These are phyloP conservation scores for Ommatoiulus sabulosus DNA, from an alignment of 2,888 invertebrate species.

Conservation along the genomic window DNA sequence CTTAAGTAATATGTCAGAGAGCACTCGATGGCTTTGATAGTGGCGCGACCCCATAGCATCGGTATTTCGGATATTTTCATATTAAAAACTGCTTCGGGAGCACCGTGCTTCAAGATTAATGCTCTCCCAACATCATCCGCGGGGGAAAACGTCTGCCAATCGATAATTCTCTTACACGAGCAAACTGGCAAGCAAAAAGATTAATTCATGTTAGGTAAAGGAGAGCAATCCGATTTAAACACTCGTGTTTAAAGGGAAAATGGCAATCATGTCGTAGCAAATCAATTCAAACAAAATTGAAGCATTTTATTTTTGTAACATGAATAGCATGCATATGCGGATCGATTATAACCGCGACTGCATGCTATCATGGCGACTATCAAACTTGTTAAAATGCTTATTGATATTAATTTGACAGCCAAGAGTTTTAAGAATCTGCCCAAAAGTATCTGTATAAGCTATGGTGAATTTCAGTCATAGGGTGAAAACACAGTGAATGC, in stretches of 20 bases:
- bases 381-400: no score
- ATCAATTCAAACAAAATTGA: neutral
- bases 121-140: neutral
- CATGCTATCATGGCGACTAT: no score
- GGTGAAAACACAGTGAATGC: no score
- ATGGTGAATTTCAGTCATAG: no score
- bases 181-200: conserved; percentile 21
- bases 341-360: no score
- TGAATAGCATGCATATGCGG: no score
- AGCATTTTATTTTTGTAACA: no score
- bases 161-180: conserved; percentile 26
- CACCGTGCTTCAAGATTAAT: conserved; percentile 31
- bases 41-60: neutral
- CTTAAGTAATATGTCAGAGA: neutral
- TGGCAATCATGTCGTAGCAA: neutral
- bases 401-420: no score
- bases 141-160: neutral
- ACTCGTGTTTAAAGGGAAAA: neutral
- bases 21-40: conserved; percentile 18
- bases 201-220: conserved; percentile 37
- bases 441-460: no score
- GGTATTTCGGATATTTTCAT: conserved; percentile 45
- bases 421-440: neutral
- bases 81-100: conserved; percentile 30
- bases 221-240: conserved; percentile 7